Conservation (phyloP, 2,797 vertebrate genomes). For the Myripristis murdjan region DNA sequence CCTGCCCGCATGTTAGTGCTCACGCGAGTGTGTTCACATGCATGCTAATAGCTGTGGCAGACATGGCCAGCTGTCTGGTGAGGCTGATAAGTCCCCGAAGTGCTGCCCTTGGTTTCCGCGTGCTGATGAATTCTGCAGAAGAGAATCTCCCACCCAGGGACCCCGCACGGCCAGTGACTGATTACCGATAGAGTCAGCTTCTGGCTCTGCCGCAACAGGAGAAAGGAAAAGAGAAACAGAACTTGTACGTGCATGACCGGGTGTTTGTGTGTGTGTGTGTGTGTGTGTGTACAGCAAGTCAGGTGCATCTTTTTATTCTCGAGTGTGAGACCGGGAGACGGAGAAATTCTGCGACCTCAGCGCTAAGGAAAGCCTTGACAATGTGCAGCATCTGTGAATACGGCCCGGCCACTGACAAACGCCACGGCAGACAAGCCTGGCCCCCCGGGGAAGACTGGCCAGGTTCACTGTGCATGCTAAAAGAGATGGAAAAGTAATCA, state of each 20-base stretch:
- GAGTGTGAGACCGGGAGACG: no score
- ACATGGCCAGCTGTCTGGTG: conserved; percentile 65
- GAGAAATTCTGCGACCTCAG: no score
- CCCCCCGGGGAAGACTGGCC: not conserved
- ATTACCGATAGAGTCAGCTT: conserved; percentile 64
- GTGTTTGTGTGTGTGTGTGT: conserved; percentile 21
- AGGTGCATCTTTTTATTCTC: no score
- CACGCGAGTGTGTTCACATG: conserved; percentile 19
- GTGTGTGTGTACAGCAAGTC: no score
- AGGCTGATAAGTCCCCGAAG: conserved; percentile 63
- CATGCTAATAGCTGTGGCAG: conserved; percentile 55
- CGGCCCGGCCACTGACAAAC: conserved; percentile 1
- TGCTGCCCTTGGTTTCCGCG: conserved; percentile 65
- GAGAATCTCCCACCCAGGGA: conserved; percentile 56
- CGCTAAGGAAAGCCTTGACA: not conserved
- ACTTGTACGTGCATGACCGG: no score
- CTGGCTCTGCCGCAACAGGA: conserved; percentile 33
- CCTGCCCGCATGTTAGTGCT: not conserved
- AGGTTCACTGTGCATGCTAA: conserved; percentile 18
- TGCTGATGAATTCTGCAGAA: conserved; percentile 75
- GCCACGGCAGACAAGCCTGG: not conserved
- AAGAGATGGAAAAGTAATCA: not conserved
- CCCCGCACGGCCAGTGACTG: conserved; percentile 51
- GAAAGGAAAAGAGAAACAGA: conserved; percentile 33
- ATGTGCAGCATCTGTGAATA: conserved; percentile 18